These are phyloP conservation scores for Ptychobarbus kaznakovi DNA, from an alignment of 2,797 vertebrate genomes.

Conservation along the genomic window DNA sequence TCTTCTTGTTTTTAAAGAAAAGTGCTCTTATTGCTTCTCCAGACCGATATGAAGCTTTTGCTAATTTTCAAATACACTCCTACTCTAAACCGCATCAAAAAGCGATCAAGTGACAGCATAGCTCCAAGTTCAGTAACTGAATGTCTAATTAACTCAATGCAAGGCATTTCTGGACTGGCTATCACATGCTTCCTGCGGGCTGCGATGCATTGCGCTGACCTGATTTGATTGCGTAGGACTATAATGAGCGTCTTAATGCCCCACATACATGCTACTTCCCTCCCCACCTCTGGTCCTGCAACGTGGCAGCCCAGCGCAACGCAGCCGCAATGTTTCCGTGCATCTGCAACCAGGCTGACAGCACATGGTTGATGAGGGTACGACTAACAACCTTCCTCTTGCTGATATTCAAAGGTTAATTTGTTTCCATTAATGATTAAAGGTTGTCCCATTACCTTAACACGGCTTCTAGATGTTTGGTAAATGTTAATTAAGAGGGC, in stretches of 20 bases:
- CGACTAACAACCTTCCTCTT: constrained; percentile 59
- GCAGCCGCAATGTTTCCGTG: constrained; percentile 44
- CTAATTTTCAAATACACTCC: constrained; percentile 65
- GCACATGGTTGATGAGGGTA: constrained; percentile 50
- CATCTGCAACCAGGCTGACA: constrained; percentile 53
- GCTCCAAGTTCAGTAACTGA: constrained; percentile 73
- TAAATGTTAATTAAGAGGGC: constrained; percentile 64
- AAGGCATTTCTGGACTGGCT: constrained; percentile 74
- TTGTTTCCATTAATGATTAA: constrained; percentile 76
- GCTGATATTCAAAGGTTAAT: constrained; percentile 77
- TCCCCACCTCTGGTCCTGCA: constrained; percentile 57
- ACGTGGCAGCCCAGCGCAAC: constrained; percentile 3
- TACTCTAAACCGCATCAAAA: constrained; percentile 68
- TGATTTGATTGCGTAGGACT: constrained; percentile 79
- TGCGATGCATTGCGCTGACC: constrained; percentile 76
- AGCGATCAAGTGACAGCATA: constrained; percentile 69
- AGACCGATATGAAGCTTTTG: constrained; percentile 65
- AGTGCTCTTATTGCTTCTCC: constrained; percentile 63
- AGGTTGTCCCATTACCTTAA: constrained; percentile 67
- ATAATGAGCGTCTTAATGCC: constrained; percentile 77
- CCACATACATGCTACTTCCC: constrained; percentile 72
- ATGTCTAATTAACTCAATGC: constrained; percentile 80
- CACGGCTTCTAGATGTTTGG: constrained; percentile 58
- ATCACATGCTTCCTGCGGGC: constrained; percentile 74
- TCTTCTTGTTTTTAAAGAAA: constrained; percentile 69